Percentiles rank a stretch among this genome's conserved stretches.
Conservation (phyloP, 2,888 invertebrate genomes). For the Caenorhabditis japonica region DNA sequence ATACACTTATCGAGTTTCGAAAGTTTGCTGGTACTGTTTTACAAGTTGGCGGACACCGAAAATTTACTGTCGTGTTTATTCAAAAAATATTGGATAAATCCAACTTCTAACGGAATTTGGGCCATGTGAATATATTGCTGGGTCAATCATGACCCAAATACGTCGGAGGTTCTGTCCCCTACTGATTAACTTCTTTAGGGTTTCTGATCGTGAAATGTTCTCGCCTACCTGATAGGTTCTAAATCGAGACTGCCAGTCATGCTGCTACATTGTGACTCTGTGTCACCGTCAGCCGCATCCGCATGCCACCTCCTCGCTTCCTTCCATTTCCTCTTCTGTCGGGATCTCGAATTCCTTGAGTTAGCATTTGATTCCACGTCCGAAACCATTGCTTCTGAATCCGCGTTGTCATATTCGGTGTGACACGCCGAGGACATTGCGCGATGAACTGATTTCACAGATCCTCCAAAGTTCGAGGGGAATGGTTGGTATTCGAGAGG, state of each 20-base stretch:
- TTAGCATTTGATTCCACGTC: slow-evolving; percentile 54
- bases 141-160: no score
- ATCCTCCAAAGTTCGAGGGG: slow-evolving; percentile 57
- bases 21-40: no score
- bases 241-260: slow-evolving; percentile 54
- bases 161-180: no score
- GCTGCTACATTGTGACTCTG: slow-evolving; percentile 61
- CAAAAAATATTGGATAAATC: no score
- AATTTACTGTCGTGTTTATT: no score
- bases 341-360: slow-evolving; percentile 16
- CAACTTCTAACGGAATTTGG: no score
- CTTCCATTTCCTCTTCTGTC: slow-evolving; percentile 26
- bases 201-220: not conserved
- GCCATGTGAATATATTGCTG: no score
- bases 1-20: no score
- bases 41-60: no score
- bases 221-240: slow-evolving; percentile 40
- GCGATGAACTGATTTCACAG: slow-evolving; percentile 55
- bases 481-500: slow-evolving; percentile 64
- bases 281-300: slow-evolving; percentile 56
- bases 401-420: slow-evolving; percentile 76
- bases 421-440: slow-evolving; percentile 72
- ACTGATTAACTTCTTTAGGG: no score
- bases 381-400: slow-evolving; percentile 60
- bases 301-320: slow-evolving; percentile 37